Conservation (phyloP, 2,797 vertebrate genomes). For the Gymnoscopelus microlampas region DNA sequence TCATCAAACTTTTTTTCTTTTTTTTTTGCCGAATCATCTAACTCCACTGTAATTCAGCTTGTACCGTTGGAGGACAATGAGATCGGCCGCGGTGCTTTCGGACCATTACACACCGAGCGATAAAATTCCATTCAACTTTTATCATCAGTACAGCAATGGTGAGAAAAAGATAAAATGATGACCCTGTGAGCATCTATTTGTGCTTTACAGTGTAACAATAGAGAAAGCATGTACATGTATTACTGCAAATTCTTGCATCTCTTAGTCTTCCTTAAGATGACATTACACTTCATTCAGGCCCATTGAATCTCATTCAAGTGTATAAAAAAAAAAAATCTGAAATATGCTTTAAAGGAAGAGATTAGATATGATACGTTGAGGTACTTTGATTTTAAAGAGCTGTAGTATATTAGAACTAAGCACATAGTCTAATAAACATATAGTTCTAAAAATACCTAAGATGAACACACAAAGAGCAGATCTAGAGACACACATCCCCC, state of each 20-base stretch:
- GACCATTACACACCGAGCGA: background rate
- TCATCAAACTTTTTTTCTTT: slow-evolving; percentile 21
- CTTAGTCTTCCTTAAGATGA: background rate
- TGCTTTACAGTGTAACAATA: slow-evolving; percentile 19
- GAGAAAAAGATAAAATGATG: slow-evolving; percentile 31
- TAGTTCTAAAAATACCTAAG: no score
- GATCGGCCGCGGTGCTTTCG: slow-evolving; percentile 21
- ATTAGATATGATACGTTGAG: slow-evolving; percentile 17
- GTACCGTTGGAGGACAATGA: slow-evolving; percentile 16
- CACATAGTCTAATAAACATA: no score
- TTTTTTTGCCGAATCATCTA: slow-evolving; percentile 13
- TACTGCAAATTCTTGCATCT: no score
- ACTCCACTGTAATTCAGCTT: slow-evolving; percentile 39
- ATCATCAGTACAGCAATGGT: slow-evolving; percentile 8
- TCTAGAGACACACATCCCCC: no score
- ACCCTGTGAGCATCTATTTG: slow-evolving; percentile 16
- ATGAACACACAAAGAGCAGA: no score
- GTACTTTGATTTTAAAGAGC: background rate
- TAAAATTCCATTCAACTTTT: slow-evolving; percentile 24
- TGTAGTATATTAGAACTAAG: no score
- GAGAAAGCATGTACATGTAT: background rate
- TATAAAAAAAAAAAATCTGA: background rate
- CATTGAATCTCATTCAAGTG: slow-evolving; percentile 1
- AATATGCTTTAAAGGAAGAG: background rate
- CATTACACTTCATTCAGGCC: slow-evolving; percentile 9